Percentiles rank a stretch among this genome's conserved stretches.
phyloP scores from a whole-genome alignment of 2,888 invertebrate species.

The Noctua janthe region DNA sequence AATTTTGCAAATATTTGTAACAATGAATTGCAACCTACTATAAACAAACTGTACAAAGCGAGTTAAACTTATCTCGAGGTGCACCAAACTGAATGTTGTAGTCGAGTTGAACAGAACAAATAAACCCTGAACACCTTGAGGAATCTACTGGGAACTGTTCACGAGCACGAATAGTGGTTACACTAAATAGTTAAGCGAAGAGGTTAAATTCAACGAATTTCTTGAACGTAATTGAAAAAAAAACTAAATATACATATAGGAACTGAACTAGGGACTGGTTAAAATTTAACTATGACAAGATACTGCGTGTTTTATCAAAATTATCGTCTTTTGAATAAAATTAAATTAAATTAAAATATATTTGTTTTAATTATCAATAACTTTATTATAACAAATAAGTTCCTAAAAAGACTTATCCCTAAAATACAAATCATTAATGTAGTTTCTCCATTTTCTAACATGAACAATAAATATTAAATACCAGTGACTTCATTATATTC shows the following conservation, averaged over 20 bases:
- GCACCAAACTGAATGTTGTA: conserved; percentile 25
- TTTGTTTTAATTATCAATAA: background rate
- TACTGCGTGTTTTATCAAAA: background rate
- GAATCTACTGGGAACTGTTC: conserved; percentile 26
- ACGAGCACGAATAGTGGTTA: conserved; percentile 10
- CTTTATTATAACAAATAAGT: no score
- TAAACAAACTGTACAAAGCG: conserved; percentile 19
- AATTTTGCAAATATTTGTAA: background rate
- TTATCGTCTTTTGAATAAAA: background rate
- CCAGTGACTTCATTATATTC: no score
- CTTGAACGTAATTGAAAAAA: background rate
- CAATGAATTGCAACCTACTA: conserved; percentile 1
- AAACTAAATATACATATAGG: background rate
- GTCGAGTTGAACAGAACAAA: conserved; percentile 29
- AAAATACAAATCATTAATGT: background rate
- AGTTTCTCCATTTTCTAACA: no score
- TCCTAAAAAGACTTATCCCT: background rate
- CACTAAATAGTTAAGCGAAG: conserved; percentile 11
- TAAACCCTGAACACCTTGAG: conserved; percentile 28
- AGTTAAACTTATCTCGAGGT: conserved; percentile 17
- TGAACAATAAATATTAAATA: no score
- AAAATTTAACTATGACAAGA: background rate
- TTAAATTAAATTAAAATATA: background rate
- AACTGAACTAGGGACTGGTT: background rate
- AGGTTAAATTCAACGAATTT: background rate